Conservation (phyloP, 2,888 invertebrate genomes). For the Xylophagus ater region DNA sequence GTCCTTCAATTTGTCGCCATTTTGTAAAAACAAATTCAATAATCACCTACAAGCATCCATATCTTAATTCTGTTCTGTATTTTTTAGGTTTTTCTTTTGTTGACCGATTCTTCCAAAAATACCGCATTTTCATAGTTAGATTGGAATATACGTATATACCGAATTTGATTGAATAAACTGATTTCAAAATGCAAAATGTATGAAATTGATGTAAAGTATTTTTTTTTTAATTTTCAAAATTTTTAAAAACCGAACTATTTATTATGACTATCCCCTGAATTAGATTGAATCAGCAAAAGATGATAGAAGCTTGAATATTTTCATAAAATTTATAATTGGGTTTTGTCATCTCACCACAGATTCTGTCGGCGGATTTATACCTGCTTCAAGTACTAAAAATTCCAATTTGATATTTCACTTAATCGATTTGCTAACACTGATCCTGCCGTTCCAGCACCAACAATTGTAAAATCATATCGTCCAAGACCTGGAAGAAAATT, state of each 20-base stretch:
- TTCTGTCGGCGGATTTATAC: slow-evolving; percentile 46
- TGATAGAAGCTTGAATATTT: no score
- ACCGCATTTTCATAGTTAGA: no score
- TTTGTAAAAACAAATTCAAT: no score
- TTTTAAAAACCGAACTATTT: slow-evolving; percentile 79
- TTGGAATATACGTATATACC: no score
- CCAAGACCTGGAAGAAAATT: neutral
- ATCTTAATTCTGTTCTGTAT: no score
- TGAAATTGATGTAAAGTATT: slow-evolving; percentile 59
- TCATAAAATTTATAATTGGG: no score
- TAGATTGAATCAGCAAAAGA: slow-evolving; percentile 81
- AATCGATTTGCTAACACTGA: slow-evolving; percentile 76
- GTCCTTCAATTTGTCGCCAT: no score
- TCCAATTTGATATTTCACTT: slow-evolving; percentile 69
- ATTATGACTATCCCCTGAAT: slow-evolving; percentile 77
- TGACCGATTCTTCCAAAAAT: no score
- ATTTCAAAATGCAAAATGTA: slow-evolving; percentile 55
- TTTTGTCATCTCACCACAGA: slow-evolving; percentile 61
- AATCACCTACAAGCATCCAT: no score
- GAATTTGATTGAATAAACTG: no score
- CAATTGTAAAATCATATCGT: slow-evolving; percentile 48
- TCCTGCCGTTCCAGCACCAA: no score
- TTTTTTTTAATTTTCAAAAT: slow-evolving; percentile 76
- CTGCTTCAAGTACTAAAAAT: slow-evolving; percentile 72
- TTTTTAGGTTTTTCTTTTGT: no score